Percentiles rank a stretch among this genome's conserved stretches.
These are phyloP conservation scores for Psittacara wagleri DNA, from an alignment of 2,113 vertebrate genomes.

Conservation along the genomic window DNA sequence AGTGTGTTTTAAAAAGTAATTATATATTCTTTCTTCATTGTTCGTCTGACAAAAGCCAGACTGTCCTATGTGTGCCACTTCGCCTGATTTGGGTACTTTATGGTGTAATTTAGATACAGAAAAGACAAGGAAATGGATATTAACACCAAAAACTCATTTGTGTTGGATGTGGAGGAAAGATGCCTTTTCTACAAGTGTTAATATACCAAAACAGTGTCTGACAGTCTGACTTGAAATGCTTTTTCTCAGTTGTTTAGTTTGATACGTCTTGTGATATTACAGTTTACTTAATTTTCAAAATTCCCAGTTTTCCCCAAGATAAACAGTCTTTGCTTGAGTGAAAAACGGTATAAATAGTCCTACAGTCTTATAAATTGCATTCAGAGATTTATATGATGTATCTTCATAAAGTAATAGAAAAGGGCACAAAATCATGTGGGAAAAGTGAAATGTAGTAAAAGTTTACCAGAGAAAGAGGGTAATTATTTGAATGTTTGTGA, in stretches of 20 bases:
- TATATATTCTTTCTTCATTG: not conserved
- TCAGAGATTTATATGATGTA: not conserved
- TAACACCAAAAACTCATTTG: not conserved
- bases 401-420: not conserved
- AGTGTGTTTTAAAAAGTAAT: not conserved
- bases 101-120: not conserved
- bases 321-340: not conserved
- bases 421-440: not conserved
- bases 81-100: not conserved
- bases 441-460: not conserved
- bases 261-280: not conserved
- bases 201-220: not conserved
- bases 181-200: not conserved
- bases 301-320: not conserved
- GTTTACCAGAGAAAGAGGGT: not conserved
- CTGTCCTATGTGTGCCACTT: not conserved
- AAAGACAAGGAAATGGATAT: not conserved
- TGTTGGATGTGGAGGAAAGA: not conserved
- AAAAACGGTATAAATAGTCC: not conserved
- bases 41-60: not conserved
- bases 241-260: not conserved
- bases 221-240: not conserved
- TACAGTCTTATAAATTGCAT: not conserved
- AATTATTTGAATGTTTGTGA: not conserved
- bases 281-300: not conserved